phyloP scores from a whole-genome alignment of 2,888 invertebrate species.

The Caenorhabditis panamensis region DNA sequence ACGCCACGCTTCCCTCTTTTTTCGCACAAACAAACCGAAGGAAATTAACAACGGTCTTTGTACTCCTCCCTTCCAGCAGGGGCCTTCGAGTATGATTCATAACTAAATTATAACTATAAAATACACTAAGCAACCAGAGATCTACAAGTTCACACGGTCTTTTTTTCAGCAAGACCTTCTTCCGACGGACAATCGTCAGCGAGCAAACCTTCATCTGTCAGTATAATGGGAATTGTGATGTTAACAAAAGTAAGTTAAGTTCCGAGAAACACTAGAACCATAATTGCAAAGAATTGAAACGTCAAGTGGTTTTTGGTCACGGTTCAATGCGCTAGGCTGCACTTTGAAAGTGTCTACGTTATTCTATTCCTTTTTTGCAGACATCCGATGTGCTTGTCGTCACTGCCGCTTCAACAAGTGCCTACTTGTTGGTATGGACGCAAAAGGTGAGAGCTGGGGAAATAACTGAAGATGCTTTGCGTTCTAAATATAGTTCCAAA shows the following conservation, averaged over 20 bases:
- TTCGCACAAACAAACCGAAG: neutral
- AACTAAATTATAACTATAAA: neutral
- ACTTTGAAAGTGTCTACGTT: neutral
- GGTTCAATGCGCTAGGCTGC: slow-evolving; percentile 4
- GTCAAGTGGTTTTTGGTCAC: slow-evolving; percentile 41
- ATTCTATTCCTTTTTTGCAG: slow-evolving; percentile 56
- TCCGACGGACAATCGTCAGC: slow-evolving; percentile 80
- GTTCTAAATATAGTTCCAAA: slow-evolving; percentile 6
- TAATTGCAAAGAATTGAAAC: too few species aligned
- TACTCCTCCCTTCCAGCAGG: slow-evolving; percentile 20
- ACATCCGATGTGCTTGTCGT: slow-evolving; percentile 79
- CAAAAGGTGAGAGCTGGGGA: slow-evolving; percentile 73
- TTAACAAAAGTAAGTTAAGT: slow-evolving; percentile 77
- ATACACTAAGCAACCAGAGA: neutral
- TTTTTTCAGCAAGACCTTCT: slow-evolving; percentile 79
- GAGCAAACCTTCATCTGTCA: slow-evolving; percentile 81
- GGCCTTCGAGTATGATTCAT: slow-evolving; percentile 34
- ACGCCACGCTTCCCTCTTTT: neutral
- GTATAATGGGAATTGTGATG: slow-evolving; percentile 80
- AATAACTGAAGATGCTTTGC: neutral
- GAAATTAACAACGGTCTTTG: slow-evolving; percentile 46
- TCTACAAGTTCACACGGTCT: neutral
- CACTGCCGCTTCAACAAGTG: slow-evolving; percentile 81
- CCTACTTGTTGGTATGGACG: slow-evolving; percentile 80
- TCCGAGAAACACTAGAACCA: slow-evolving; percentile 2